A percentile compares a stretch with the other conserved stretches of the same genome.
Conservation (phyloP, 2,888 invertebrate species). For the Agriotes lineatus region DNA sequence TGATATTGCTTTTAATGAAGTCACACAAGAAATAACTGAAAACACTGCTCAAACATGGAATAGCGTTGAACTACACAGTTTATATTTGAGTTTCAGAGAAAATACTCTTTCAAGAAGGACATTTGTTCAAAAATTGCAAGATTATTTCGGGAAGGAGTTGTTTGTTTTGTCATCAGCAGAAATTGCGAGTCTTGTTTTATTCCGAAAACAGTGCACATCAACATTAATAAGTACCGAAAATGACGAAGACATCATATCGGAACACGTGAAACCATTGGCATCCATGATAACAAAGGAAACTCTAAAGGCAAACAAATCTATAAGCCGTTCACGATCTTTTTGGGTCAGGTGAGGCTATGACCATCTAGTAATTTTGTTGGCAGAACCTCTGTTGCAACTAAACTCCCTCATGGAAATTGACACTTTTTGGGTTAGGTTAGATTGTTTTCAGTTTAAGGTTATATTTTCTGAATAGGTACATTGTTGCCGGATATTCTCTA, state of each 20-base stretch:
- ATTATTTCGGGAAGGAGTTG: background rate
- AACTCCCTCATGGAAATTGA: too few relatives aligned
- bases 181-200: conserved; percentile 11
- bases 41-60: conserved; percentile 7
- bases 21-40: too few relatives aligned
- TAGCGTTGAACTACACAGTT: conserved; percentile 13
- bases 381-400: too few relatives aligned
- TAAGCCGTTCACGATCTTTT: too few relatives aligned
- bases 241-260: conserved; percentile 5
- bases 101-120: background rate
- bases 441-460: too few relatives aligned
- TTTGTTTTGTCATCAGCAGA: conserved; percentile 8
- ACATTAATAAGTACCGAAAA: background rate
- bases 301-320: background rate
- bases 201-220: background rate
- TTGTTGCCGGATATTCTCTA: too few relatives aligned
- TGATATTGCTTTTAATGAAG: too few relatives aligned
- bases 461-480: too few relatives aligned
- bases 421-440: too few relatives aligned
- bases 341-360: too few relatives aligned
- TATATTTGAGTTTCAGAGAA: too few relatives aligned
- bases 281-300: background rate
- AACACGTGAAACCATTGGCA: background rate
- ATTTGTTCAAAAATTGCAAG: conserved; percentile 3
- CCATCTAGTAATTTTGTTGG: too few relatives aligned